These are phyloP conservation scores for Hippopotamus amphibius DNA, from an alignment of 2,113 vertebrate species.

Conservation along the genomic window DNA sequence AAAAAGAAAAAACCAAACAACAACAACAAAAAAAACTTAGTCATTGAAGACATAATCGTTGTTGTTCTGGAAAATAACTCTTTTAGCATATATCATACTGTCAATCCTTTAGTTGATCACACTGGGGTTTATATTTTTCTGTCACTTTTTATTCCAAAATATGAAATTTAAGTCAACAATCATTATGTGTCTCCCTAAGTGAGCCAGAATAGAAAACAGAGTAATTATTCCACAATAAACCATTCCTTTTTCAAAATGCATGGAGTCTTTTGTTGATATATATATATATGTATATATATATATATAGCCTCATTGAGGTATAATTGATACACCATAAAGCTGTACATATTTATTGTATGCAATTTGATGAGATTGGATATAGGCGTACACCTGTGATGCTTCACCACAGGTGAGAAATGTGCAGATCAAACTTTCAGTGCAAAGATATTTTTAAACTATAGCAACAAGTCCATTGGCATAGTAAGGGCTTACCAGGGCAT, in stretches of 20 bases:
- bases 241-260: background rate
- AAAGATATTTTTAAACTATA: background rate
- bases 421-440: background rate
- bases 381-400: rapidly evolving
- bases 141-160: background rate
- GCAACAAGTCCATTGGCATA: background rate
- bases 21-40: background rate
- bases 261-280: background rate
- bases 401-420: background rate
- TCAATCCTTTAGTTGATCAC: background rate
- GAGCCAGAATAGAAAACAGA: background rate
- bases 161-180: background rate
- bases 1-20: too few relatives aligned
- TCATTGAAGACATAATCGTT: background rate
- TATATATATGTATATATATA: too few relatives aligned
- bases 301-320: background rate
- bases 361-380: background rate
- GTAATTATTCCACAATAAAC: background rate
- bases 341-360: background rate
- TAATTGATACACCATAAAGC: background rate
- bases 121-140: background rate
- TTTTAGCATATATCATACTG: background rate
- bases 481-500: background rate
- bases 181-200: background rate
- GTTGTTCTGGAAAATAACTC: background rate